Evolutionary conservation across 92 coral and sea anemone species (phyloP).

Genomic region (Umimayanthus kanabou): DNA sequence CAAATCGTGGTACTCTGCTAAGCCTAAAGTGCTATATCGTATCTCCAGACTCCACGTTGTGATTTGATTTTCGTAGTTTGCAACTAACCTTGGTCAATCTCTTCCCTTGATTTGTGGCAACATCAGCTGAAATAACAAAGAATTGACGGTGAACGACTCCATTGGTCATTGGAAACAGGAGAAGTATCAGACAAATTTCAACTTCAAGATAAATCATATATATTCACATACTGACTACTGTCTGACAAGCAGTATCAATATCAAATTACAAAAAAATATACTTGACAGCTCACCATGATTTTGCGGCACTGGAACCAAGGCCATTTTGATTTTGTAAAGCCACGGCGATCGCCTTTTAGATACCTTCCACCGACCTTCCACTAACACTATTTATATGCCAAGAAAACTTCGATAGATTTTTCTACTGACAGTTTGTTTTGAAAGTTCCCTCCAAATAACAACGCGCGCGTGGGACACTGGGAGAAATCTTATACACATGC

Average conservation of each 20-base stretch:
- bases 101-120: constrained; percentile 26
- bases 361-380: not conserved
- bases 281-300: not conserved
- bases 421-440: constrained; percentile 42
- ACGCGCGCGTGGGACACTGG: constrained; percentile 43
- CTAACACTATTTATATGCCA: not conserved
- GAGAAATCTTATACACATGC: constrained; percentile 41
- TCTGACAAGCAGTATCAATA: not conserved
- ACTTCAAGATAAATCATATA: no score
- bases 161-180: not conserved
- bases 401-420: not conserved
- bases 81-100: constrained; percentile 59
- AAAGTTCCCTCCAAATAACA: constrained; percentile 69
- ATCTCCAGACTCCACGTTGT: no score
- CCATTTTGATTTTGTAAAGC: not conserved
- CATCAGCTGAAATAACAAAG: not conserved
- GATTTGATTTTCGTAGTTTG: not conserved
- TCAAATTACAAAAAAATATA: not conserved
- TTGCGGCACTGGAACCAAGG: not conserved
- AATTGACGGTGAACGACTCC: not conserved
- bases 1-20: no score
- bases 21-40: no score
- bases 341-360: not conserved
- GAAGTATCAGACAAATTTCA: not conserved
- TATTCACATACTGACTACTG: not conserved